phyloP scores from a whole-genome alignment of 1,140 invertebrate species.

The Colletes gigas region DNA sequence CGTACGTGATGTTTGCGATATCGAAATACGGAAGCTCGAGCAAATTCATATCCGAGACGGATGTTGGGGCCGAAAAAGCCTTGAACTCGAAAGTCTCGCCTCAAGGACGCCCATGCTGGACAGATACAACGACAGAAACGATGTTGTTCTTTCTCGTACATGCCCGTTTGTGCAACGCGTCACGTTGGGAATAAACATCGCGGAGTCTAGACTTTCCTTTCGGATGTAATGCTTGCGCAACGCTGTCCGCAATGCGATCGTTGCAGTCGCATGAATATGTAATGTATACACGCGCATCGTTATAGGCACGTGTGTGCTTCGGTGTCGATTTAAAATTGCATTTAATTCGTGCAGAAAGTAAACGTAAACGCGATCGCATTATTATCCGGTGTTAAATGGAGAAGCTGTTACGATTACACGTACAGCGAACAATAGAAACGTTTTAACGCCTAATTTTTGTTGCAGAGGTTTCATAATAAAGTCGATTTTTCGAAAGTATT shows the following conservation, averaged over 20 bases:
- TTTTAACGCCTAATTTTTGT: not conserved
- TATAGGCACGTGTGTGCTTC: conserved; percentile 12
- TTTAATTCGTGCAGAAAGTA: not conserved
- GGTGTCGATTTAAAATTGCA: not conserved
- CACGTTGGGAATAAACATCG: conserved; percentile 9
- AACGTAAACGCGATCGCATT: not conserved
- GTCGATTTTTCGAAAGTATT: too few relatives aligned
- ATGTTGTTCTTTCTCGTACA: not conserved
- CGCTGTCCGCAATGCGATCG: not conserved
- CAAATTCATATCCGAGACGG: not conserved
- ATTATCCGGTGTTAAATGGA: not conserved
- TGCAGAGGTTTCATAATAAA: too few relatives aligned
- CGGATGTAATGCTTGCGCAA: conserved; percentile 22
- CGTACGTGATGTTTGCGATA: too few relatives aligned
- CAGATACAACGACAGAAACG: not conserved
- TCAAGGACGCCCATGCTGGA: conserved; percentile 15
- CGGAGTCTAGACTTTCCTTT: conserved; percentile 23
- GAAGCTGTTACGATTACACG: too few relatives aligned
- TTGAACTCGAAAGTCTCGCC: conserved; percentile 18
- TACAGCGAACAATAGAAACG: too few relatives aligned
- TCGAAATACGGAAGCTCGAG: not conserved
- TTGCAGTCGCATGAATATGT: conserved; percentile 20
- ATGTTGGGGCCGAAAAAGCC: not conserved
- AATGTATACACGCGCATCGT: not conserved
- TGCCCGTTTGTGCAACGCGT: not conserved